Percentiles rank a stretch among this genome's conserved stretches.
Conservation (phyloP, 2,888 invertebrate genomes). For the Philereme vetulata region DNA sequence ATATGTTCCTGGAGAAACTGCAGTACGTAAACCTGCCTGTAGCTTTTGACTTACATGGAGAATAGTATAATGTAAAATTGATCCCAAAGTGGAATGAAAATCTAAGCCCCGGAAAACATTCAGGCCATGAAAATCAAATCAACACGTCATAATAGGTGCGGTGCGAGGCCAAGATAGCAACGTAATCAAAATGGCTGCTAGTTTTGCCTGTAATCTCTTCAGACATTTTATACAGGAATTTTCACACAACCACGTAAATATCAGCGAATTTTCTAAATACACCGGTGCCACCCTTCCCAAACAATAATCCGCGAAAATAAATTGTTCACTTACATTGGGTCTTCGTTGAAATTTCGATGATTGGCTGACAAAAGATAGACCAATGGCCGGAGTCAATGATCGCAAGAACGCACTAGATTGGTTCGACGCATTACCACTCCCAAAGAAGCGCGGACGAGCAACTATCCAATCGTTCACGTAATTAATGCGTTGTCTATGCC, state of each 20-base stretch:
- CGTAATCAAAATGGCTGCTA: conserved; percentile 79
- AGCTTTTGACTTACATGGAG: too few relatives aligned
- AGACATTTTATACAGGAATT: conserved; percentile 47
- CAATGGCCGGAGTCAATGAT: conserved; percentile 92
- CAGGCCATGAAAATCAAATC: conserved; percentile 38
- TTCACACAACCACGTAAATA: conserved; percentile 43
- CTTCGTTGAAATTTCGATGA: conserved; percentile 91
- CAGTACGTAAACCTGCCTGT: too few relatives aligned
- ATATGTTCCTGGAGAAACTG: too few relatives aligned
- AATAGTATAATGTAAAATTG: too few relatives aligned
- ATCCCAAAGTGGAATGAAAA: not conserved
- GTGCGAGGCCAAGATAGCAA: conserved; percentile 63
- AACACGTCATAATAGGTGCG: conserved; percentile 61
- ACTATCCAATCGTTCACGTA: conserved; percentile 76
- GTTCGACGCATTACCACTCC: conserved; percentile 87
- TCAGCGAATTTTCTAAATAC: conserved; percentile 21
- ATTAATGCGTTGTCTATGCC: conserved; percentile 74
- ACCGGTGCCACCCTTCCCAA: conserved; percentile 54
- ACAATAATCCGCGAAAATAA: conserved; percentile 67
- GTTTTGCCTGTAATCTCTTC: conserved; percentile 64
- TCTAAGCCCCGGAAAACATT: not conserved
- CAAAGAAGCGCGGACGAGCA: conserved; percentile 71
- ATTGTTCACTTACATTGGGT: conserved; percentile 80
- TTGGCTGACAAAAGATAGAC: conserved; percentile 94
- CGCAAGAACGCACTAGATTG: conserved; percentile 89